These are phyloP conservation scores for Mesitornis unicolor DNA, from an alignment of 2,113 vertebrate genomes.

Conservation along the genomic window DNA sequence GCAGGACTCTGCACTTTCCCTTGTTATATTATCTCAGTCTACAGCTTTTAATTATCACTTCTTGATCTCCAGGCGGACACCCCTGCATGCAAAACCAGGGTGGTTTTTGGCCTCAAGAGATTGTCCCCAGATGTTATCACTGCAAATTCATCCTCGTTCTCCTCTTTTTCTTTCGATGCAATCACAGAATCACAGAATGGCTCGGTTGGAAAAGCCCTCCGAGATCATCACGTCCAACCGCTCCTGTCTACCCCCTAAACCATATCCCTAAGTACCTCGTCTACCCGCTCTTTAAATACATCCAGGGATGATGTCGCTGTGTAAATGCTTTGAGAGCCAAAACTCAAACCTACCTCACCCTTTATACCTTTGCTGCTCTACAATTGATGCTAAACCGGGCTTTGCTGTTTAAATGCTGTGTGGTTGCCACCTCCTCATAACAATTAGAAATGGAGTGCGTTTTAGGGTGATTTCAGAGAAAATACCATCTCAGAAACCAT, in stretches of 20 bases:
- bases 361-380: not conserved
- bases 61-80: not conserved
- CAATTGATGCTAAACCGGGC: not conserved
- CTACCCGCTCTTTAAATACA: no score
- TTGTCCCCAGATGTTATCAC: not conserved
- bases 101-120: not conserved
- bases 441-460: accelerated
- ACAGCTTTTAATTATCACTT: not conserved
- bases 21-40: not conserved
- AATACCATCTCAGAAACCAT: accelerated
- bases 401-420: not conserved
- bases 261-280: no score
- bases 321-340: not conserved
- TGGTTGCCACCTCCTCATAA: accelerated
- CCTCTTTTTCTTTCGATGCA: not conserved
- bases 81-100: not conserved
- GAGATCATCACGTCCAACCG: no score
- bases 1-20: no score
- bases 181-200: no score
- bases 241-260: no score
- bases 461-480: not conserved
- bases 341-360: not conserved
- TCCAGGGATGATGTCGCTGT: accelerated
- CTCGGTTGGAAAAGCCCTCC: no score
- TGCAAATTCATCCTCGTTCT: not conserved